Percentiles rank a stretch among this genome's conserved stretches.
These are phyloP conservation scores for Phacellophora camtschatica DNA, from an alignment of 30 jellyfish, hydroid and myxozoan species.

Conservation along the genomic window DNA sequence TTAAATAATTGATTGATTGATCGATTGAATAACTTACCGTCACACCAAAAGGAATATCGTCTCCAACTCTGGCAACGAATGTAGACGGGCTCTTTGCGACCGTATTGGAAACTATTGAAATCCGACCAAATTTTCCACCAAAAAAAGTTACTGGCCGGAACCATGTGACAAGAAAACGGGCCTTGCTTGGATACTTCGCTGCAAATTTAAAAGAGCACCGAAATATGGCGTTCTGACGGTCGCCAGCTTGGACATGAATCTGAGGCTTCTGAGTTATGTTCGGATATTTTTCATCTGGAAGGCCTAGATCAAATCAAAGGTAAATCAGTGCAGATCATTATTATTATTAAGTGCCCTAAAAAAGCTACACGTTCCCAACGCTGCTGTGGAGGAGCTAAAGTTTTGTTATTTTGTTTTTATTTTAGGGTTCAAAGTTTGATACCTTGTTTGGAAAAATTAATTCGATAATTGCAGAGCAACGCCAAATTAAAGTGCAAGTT, in stretches of 20 bases:
- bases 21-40: constrained; percentile 22
- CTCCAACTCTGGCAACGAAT: constrained; percentile 40
- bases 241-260: constrained; percentile 30
- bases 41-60: constrained; percentile 37
- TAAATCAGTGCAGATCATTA: too few relatives aligned
- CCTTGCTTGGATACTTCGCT: constrained; percentile 28
- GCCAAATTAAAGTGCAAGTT: too few relatives aligned
- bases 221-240: constrained; percentile 7
- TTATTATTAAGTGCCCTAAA: too few relatives aligned
- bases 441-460: too few relatives aligned
- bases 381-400: too few relatives aligned
- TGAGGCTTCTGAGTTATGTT: constrained; percentile 43
- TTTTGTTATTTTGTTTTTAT: too few relatives aligned
- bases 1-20: too few relatives aligned
- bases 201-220: constrained; percentile 26
- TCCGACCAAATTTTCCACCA: constrained; percentile 64
- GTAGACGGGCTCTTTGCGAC: constrained; percentile 39
- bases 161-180: constrained; percentile 57
- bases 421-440: too few relatives aligned
- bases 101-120: constrained; percentile 32
- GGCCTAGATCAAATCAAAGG: background rate
- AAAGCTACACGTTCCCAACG: too few relatives aligned
- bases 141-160: constrained; percentile 60
- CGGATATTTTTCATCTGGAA: constrained; percentile 29
- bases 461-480: too few relatives aligned